Conservation (phyloP, 2,888 invertebrate species). For the Dicyrtomina minuta region DNA sequence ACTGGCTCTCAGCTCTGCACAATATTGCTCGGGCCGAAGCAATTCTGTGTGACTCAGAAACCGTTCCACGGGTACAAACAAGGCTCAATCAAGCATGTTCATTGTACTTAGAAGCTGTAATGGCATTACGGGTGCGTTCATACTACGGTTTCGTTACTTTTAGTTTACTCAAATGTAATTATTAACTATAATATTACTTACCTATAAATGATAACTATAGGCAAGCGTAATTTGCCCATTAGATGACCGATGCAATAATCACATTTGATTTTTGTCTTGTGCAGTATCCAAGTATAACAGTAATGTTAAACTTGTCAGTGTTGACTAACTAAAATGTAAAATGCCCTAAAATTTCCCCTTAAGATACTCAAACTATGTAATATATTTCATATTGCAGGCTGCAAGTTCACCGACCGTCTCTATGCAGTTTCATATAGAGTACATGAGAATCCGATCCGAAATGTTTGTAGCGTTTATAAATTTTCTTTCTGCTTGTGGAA, state of each 20-base stretch:
- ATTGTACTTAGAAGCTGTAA: conserved; percentile 68
- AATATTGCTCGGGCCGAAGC: conserved; percentile 57
- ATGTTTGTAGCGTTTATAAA: conserved; percentile 70
- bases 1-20: conserved; percentile 81
- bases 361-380: not conserved
- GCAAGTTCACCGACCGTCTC: conserved; percentile 67
- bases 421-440: conserved; percentile 74
- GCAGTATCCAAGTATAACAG: no score
- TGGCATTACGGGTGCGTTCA: conserved; percentile 61
- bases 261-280: conserved; percentile 4
- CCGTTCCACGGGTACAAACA: conserved; percentile 57
- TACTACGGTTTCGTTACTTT: not conserved
- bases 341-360: no score
- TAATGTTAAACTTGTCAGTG: no score
- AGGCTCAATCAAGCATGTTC: conserved; percentile 63
- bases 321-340: no score
- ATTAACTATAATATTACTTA: not conserved
- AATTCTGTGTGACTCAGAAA: conserved; percentile 51
- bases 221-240: no score
- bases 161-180: not conserved
- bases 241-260: no score
- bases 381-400: conserved; percentile 59
- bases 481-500: conserved; percentile 69
- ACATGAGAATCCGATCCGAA: conserved; percentile 71
- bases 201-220: no score